Base-by-base conservation (phyloP, 2,888 invertebrate genomes). In the Heliconius cydno region DNA sequence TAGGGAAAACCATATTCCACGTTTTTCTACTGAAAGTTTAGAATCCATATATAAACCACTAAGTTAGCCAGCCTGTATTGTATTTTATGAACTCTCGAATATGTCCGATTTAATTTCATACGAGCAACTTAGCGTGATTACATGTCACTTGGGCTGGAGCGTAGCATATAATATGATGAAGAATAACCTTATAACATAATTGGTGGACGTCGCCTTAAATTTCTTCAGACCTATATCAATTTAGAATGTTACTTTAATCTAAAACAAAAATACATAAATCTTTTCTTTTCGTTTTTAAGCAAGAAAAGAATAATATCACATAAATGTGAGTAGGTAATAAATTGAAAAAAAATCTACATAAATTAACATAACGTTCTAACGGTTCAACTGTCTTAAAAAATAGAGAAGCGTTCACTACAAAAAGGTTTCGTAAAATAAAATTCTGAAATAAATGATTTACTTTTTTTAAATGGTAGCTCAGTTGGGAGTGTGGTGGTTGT, bases 21-120 rank as follows among this genome's bases (percentile, higher is more conserved):
- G 25, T 5, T 74, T 74, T 70, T 75, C 22, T 22, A 46, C 34
- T 73, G 25, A 77, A 77, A 73, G 73, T 80, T 80, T 73, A 66
- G 73, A 65, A 60, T 52, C 57, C 30, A 74, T 34, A 72, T 19
- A 52, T 63, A 68, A 80, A 60, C 67, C 67, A 60, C 60, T 19
- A 63, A 73, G 25, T 73, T 63, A 63, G 34, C 41, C 19, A 52
- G 25, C 52, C 52, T 9, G 28, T 66, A 28, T 22, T 76, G 52
- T 30, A 41, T 41, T 41, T 41, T 41, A 41, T 41, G 72, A 72
- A 72, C 57, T 72, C 25, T 76, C 65, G 66, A 66, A 65, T 12
- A 67, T 67, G 67, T 67, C 67, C 57, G 22, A 74, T 68, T 74
- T 74, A 60, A 68, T 67, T 66, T 68, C 68, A 30, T 52, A 68